Conservation (phyloP, 92 coral and sea anemone genomes). For the Epizoanthus ramosus region DNA sequence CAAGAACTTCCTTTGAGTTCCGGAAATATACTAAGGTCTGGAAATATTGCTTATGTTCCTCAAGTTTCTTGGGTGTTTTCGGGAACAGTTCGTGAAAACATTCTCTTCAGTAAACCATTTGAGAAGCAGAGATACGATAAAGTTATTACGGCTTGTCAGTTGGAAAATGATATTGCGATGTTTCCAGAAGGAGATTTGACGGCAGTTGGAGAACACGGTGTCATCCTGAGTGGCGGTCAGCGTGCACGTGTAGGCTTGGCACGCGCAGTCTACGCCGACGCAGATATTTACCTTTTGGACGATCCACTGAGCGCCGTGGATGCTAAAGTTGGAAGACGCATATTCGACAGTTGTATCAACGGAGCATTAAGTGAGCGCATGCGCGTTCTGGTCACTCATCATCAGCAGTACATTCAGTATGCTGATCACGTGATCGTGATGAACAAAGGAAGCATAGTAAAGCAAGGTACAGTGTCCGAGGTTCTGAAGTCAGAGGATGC, state of each 20-base stretch:
- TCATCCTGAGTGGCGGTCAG: slow-evolving; percentile 9
- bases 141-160: background rate
- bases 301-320: background rate
- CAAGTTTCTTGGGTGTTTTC: background rate
- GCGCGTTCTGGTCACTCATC: slow-evolving; percentile 10
- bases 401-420: background rate
- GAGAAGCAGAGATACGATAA: background rate
- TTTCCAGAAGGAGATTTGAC: slow-evolving; percentile 8
- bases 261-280: slow-evolving; percentile 4
- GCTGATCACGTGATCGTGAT: slow-evolving; percentile 4
- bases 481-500: background rate
- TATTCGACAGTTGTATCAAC: background rate
- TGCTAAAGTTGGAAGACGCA: slow-evolving; percentile 11
- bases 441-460: background rate
- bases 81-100: background rate
- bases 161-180: background rate
- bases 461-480: background rate
- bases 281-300: no score
- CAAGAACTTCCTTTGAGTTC: background rate
- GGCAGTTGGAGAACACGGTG: background rate
- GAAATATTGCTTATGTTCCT: background rate
- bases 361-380: background rate
- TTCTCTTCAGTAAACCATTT: background rate
- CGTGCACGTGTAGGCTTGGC: slow-evolving; percentile 13
- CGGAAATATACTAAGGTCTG: background rate